phyloP scores from a whole-genome alignment of 2,797 vertebrate species.

The Channallabes apus region DNA sequence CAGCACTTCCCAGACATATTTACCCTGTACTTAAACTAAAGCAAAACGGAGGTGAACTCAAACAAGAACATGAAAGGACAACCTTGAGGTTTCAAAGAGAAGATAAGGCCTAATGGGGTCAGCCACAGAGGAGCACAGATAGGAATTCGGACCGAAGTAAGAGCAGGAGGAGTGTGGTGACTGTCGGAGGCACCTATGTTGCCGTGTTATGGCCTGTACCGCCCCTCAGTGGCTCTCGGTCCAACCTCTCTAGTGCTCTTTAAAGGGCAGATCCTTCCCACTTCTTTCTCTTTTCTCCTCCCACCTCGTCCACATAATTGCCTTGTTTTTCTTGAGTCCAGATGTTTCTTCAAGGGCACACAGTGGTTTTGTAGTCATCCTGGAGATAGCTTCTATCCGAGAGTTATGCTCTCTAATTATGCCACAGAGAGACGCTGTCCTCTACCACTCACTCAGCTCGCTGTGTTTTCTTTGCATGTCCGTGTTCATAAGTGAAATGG shows the following conservation, averaged over 20 bases:
- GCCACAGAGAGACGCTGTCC: constrained; percentile 70
- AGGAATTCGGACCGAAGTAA: background rate
- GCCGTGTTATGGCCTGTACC: constrained; percentile 3
- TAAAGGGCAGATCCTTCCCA: constrained; percentile 39
- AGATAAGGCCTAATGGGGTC: constrained; percentile 26
- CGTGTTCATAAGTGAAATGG: constrained; percentile 46
- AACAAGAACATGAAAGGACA: constrained; percentile 35
- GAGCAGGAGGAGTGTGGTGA: constrained; percentile 13
- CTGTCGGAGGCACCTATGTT: background rate
- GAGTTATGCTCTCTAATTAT: constrained; percentile 73
- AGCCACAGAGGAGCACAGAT: constrained; percentile 13
- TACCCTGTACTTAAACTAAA: constrained; percentile 19
- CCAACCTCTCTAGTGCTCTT: constrained; percentile 40
- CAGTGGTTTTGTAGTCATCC: constrained; percentile 77
- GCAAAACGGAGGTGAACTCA: constrained; percentile 30
- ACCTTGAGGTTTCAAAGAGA: constrained; percentile 32
- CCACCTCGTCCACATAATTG: constrained; percentile 71
- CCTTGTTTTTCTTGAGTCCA: constrained; percentile 78
- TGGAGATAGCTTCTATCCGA: constrained; percentile 67
- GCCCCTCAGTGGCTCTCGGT: constrained; percentile 23
- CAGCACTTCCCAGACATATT: constrained; percentile 26
- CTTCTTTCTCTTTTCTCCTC: constrained; percentile 51
- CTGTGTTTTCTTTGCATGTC: constrained; percentile 48
- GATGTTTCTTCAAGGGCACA: constrained; percentile 80
- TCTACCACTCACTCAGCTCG: constrained; percentile 61